phyloP scores from a whole-genome alignment of 2,888 invertebrate species.

The Ormyrus rosae region DNA sequence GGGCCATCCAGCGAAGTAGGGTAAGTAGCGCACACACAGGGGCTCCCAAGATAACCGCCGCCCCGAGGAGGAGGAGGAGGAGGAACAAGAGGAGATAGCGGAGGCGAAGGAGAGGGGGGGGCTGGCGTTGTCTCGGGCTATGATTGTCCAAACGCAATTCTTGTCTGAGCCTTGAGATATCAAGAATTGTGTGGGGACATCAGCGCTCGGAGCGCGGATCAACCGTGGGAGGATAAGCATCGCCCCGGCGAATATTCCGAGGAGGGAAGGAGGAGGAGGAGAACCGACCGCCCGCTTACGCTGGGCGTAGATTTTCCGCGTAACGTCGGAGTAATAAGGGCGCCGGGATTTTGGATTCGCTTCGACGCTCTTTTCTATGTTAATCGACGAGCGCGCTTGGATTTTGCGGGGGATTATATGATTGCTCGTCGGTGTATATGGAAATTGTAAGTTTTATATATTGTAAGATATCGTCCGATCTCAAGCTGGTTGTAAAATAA shows the following conservation, averaged over 20 bases:
- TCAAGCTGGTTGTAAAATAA: too few species aligned
- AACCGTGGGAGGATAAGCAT: slow-evolving; percentile 49
- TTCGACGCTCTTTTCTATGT: not conserved
- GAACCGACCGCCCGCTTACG: too few species aligned
- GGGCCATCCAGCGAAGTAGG: slow-evolving; percentile 65
- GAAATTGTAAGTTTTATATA: too few species aligned
- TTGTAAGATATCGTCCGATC: too few species aligned
- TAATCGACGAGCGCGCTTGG: not conserved
- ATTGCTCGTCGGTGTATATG: too few species aligned
- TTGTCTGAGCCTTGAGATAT: slow-evolving; percentile 71
- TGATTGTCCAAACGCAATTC: slow-evolving; percentile 77
- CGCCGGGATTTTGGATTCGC: too few species aligned
- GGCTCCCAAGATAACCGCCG: not conserved
- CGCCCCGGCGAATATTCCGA: too few species aligned
- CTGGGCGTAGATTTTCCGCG: too few species aligned
- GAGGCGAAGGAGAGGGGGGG: not conserved
- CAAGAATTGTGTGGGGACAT: slow-evolving; percentile 76
- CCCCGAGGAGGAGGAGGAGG: not conserved
- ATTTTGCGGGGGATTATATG: not conserved
- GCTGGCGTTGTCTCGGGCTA: slow-evolving; percentile 69
- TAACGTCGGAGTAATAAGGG: not conserved
- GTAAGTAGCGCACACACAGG: slow-evolving; percentile 62
- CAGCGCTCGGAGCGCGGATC: slow-evolving; percentile 74
- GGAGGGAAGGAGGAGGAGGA: too few species aligned
- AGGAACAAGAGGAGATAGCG: not conserved